These are phyloP conservation scores for Enteromius unitaeniatus DNA, from an alignment of 2,797 vertebrate species.

Conservation along the genomic window DNA sequence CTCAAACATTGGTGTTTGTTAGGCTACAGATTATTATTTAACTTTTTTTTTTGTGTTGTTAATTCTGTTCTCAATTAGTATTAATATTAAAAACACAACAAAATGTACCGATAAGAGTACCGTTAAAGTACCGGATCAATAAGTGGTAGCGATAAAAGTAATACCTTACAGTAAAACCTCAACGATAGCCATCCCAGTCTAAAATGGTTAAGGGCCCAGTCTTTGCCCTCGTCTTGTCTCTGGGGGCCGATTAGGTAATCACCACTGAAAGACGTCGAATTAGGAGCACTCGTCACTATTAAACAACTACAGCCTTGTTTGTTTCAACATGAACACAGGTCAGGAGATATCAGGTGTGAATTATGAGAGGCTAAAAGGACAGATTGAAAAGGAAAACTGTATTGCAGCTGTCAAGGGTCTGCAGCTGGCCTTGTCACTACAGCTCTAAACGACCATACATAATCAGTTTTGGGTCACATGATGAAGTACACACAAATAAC, in stretches of 20 bases:
- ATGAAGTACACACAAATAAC: constrained; percentile 47
- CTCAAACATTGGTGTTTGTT: too few relatives aligned
- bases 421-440: constrained; percentile 38
- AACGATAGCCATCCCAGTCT: not conserved
- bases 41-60: too few relatives aligned
- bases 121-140: too few relatives aligned
- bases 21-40: too few relatives aligned
- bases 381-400: constrained; percentile 28
- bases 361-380: constrained; percentile 35
- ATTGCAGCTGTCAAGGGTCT: constrained; percentile 20
- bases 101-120: too few relatives aligned
- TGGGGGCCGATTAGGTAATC: constrained; percentile 6
- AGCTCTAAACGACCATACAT: constrained; percentile 31
- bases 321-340: constrained; percentile 22
- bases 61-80: too few relatives aligned
- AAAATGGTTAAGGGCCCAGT: constrained; percentile 10
- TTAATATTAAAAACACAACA: too few relatives aligned
- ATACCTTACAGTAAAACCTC: too few relatives aligned
- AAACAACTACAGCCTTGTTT: constrained; percentile 28
- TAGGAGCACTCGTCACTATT: constrained; percentile 14
- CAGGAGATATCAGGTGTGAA: constrained; percentile 31
- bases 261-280: constrained; percentile 8
- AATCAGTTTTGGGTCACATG: constrained; percentile 41
- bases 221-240: constrained; percentile 16
- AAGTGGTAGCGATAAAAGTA: too few relatives aligned